Percentiles rank a stretch among this genome's conserved stretches.
These are phyloP conservation scores for Meriones psammophilus DNA, from an alignment of 2,797 vertebrate species.

Conservation along the genomic window DNA sequence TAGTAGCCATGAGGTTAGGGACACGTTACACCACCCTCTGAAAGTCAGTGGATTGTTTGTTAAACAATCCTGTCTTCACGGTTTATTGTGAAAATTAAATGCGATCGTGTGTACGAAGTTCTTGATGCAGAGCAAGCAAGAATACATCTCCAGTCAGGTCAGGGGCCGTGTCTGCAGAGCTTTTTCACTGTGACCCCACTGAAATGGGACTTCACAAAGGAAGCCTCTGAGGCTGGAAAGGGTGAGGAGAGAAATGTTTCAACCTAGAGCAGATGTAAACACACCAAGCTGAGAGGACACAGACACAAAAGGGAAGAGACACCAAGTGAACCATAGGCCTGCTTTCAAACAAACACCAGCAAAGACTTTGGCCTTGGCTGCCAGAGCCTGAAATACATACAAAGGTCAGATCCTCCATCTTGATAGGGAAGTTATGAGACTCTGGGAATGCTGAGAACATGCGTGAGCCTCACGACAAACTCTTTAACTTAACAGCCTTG, in stretches of 20 bases:
- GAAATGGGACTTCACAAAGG: not conserved
- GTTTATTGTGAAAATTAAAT: conserved; percentile 23
- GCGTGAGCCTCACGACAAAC: conserved; percentile 62
- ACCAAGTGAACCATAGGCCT: not conserved
- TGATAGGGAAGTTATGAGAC: conserved; percentile 42
- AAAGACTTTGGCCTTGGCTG: conserved; percentile 32
- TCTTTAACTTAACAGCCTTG: conserved; percentile 50
- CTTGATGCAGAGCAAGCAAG: not conserved
- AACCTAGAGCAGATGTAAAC: conserved; percentile 19
- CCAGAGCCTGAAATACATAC: conserved; percentile 50
- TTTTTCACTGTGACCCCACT: not conserved
- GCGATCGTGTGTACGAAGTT: not conserved
- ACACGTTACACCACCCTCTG: conserved; percentile 41
- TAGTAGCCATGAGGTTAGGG: not conserved
- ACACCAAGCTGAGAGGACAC: not conserved
- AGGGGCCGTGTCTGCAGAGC: not conserved
- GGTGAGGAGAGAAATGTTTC: conserved; percentile 24
- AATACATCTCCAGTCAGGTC: not conserved
- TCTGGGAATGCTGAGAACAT: conserved; percentile 47
- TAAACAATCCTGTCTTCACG: not conserved
- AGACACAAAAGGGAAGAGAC: not conserved
- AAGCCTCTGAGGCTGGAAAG: not conserved
- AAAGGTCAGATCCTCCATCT: conserved; percentile 81
- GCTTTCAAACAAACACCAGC: conserved; percentile 44
- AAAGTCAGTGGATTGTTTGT: not conserved